These are phyloP conservation scores for Teleopsis dalmanni DNA, from an alignment of 1,140 invertebrate species.

Conservation along the genomic window DNA sequence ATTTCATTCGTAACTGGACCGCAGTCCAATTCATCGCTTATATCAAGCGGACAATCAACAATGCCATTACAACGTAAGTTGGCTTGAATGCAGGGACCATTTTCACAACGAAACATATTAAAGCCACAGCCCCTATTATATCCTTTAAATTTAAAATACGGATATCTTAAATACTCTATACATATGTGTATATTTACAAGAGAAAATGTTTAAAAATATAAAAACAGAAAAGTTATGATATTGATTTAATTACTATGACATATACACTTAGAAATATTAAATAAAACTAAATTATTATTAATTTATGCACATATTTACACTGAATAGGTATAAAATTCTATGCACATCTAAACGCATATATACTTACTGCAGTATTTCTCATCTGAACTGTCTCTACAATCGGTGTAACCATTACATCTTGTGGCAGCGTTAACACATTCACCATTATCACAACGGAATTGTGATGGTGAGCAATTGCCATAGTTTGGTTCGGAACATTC, in stretches of 20 bases:
- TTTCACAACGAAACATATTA: constrained; percentile 55
- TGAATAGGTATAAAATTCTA: not conserved
- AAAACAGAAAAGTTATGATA: not conserved
- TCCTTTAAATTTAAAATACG: constrained; percentile 8
- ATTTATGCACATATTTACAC: not conserved
- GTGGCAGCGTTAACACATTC: constrained; percentile 48
- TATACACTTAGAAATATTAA: not conserved
- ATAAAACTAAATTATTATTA: not conserved
- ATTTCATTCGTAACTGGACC: constrained; percentile 32
- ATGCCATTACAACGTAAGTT: constrained; percentile 53
- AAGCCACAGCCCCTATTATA: constrained; percentile 23
- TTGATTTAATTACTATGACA: not conserved
- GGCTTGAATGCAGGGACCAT: constrained; percentile 56
- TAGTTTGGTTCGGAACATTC: constrained; percentile 36
- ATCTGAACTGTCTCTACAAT: constrained; percentile 67
- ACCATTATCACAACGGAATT: constrained; percentile 49
- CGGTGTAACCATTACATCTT: constrained; percentile 56
- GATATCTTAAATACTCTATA: constrained; percentile 8
- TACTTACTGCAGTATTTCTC: constrained; percentile 60
- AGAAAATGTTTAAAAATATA: not conserved
- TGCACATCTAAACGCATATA: too few relatives aligned
- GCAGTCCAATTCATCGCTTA: constrained; percentile 61
- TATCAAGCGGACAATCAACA: constrained; percentile 58
- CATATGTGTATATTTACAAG: not conserved
- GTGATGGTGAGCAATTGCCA: constrained; percentile 42